Evolutionary conservation across 2,113 vertebrate species (phyloP), one percentile per base, ranked within the genome.

Genomic region (Eonycteris spelaea): DNA sequence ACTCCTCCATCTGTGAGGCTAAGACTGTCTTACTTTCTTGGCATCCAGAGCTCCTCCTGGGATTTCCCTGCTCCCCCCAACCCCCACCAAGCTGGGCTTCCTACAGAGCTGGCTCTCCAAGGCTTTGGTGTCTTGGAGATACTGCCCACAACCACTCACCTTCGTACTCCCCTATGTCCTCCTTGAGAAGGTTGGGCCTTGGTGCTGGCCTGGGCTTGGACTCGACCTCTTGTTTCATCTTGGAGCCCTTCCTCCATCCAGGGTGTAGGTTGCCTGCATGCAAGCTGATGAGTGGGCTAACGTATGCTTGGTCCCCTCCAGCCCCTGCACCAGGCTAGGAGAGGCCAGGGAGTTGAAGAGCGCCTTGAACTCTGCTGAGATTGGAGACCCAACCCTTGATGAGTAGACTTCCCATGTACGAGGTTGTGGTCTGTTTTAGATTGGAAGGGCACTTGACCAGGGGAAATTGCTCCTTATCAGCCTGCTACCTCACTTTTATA

Each of bases 41-140:
- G 28, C 59, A 4, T 8, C 53, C 22, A 2, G 9, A 74, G 53
- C 7, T 61, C 43, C 26, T 18, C 57, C 83, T 86, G 28, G 28
- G 48, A 70, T 21, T 4, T n/a, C 33, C 9, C 4, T 18, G 12
- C 2, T 3, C 16, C 16, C 35, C 21, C 28, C 10, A 3, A 2
- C 28, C 14, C 6, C 16, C 30, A 43, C 35, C 51, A 35, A 70
- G n/a, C 68, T 43, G 59, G 59, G 19, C 15, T 75, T 18, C 14
- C 33, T 18, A 33, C 6, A 18, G 43, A 35, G 16, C 21, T 71
- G 61, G n/a, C 40, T 67, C 61, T 26, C 51, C 26, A 45, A 12
- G 11, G 79, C 61, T 21, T 57, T 45, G 30, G 12, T 33, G 2
- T 18, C 33, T 61, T n/a, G 22, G 45, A 51, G 33, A 22, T 84